Evolutionary conservation across 2,797 vertebrate species (phyloP), one percentile per base, ranked within the genome.

Genomic region (Enteromius argenteus): DNA sequence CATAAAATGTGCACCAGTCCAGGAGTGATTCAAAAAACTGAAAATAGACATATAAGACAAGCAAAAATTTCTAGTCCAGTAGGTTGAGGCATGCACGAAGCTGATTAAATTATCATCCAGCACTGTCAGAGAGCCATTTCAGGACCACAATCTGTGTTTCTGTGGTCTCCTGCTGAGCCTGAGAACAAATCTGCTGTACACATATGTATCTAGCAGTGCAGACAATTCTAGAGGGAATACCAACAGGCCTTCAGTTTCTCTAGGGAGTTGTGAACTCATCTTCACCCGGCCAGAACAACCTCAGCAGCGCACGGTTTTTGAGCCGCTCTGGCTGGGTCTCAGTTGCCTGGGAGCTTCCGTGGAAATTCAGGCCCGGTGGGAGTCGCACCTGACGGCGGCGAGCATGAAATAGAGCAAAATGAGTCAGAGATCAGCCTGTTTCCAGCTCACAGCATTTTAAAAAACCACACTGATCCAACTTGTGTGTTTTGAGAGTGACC

Each of bases 231-330:
- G 51, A 44, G 49, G 51, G 68, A 60, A 73, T 35, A 35, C 68
- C 53, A 62, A 46, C 67, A 62, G 68, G 32, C 30, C 46, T 53
- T n/a, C 46, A 19, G 30, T 60, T 35, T 49, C 69, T 64, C 56
- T 30, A 19, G 69, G 80, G 80, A 74, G 39, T 74, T 37, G 2
- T 64, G 42, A 82, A 44, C 80, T 74, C 69, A 64, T 49, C 69
- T 51, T 64, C 37, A 44, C 56, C 27, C 4, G 1, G 68, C 39
- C 17, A 60, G 67, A 51, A 44, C 11, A 81, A 44, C 17, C 51
- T 81, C 67, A 44, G 17, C 35, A 68, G 58, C 5, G 17, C 53
- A 46, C 44, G n/a, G n/a, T 56, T 56, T 80, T 39, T 37, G 15
- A 39, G 46, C 46, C 37, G 3, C 51, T 46, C 56, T 13, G 15